phyloP scores from a whole-genome alignment of 2,888 invertebrate genomes.

The Parnassius apollo region DNA sequence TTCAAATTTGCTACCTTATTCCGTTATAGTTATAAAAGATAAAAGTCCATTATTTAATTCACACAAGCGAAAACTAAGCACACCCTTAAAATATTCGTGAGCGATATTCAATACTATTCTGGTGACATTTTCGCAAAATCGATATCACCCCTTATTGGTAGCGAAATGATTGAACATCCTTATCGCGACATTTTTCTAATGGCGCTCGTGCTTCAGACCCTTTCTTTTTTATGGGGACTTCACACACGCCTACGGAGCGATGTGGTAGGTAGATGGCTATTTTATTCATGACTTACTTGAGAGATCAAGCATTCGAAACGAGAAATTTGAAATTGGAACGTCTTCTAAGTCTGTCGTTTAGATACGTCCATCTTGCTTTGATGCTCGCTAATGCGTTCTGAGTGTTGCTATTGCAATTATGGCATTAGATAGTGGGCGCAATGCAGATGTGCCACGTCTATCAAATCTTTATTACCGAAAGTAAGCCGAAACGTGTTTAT shows the following conservation, averaged over 20 bases:
- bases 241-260: conserved; percentile 42
- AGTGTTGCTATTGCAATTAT: conserved; percentile 25
- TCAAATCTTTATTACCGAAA: neutral
- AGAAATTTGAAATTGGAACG: conserved; percentile 28
- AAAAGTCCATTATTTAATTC: conserved; percentile 7
- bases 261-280: conserved; percentile 28
- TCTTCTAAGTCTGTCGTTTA: conserved; percentile 25
- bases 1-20: too few relatives aligned
- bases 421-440: conserved; percentile 7
- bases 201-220: conserved; percentile 76
- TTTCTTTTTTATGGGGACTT: conserved; percentile 64
- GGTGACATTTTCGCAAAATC: conserved; percentile 78
- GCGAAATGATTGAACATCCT: conserved; percentile 80
- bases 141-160: conserved; percentile 80
- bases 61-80: conserved; percentile 9
- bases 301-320: conserved; percentile 24
- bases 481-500: too few relatives aligned
- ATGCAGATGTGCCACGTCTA: neutral
- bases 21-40: neutral
- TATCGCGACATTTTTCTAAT: conserved; percentile 81
- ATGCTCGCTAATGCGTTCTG: conserved; percentile 25
- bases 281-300: conserved; percentile 26
- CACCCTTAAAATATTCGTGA: conserved; percentile 22
- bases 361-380: conserved; percentile 25
- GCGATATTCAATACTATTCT: conserved; percentile 24